Percentiles rank a stretch among this genome's conserved stretches.
Evolutionary conservation across 2,888 invertebrate genomes (phyloP).

Genomic region (Stenodema calcarata): DNA sequence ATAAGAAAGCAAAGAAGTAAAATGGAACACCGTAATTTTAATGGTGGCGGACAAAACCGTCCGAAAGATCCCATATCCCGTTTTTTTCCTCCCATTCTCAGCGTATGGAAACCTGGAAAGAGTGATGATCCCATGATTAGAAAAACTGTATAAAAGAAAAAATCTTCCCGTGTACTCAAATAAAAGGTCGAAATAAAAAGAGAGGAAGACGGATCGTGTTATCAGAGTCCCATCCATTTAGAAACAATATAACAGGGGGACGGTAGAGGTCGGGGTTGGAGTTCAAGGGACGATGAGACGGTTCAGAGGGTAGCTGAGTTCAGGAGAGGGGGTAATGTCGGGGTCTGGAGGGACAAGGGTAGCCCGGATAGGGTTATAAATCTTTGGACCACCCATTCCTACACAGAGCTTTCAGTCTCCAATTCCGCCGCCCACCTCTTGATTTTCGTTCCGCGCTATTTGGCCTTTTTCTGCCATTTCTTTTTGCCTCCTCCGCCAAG

Average conservation of each 20-base stretch:
- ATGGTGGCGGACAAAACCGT: not conserved
- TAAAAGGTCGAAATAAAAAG: not conserved
- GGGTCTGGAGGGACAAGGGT: not conserved
- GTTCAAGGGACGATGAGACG: constrained; percentile 13
- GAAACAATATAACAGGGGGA: not conserved
- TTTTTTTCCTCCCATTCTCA: not conserved
- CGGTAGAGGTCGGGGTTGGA: not conserved
- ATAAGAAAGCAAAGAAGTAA: too few species aligned
- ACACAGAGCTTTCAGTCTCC: not conserved
- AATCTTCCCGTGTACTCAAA: not conserved
- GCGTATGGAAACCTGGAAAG: not conserved
- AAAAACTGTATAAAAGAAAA: not conserved
- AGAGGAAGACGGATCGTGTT: constrained; percentile 12
- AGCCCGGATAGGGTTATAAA: not conserved
- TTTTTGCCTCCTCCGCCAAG: not conserved
- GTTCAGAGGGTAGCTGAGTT: not conserved
- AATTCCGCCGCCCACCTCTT: not conserved
- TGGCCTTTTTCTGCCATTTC: not conserved
- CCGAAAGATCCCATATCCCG: not conserved
- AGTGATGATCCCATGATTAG: constrained; percentile 1
- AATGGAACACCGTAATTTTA: not conserved
- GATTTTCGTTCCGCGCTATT: not conserved
- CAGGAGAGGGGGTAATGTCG: not conserved
- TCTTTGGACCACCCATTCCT: not conserved
- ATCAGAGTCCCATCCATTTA: constrained; percentile 6